These are phyloP conservation scores for Nibea coibor DNA, from an alignment of 2,113 vertebrate genomes.

Conservation along the genomic window DNA sequence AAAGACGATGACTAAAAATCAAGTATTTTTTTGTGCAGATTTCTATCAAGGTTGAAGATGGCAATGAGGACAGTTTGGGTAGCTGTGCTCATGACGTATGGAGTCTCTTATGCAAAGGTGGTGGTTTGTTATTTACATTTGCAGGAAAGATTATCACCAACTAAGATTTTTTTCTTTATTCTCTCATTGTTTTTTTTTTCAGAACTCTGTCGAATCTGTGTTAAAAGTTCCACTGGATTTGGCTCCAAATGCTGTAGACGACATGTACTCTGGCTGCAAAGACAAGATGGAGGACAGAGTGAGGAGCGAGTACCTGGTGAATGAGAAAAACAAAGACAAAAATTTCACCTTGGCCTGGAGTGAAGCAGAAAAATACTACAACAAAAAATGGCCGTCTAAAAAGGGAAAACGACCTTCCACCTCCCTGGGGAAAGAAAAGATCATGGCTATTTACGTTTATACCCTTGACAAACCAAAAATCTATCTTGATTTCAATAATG, in stretches of 20 bases:
- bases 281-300: constrained; percentile 46
- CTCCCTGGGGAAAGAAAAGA: constrained; percentile 30
- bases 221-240: constrained; percentile 35
- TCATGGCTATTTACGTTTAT: constrained; percentile 60
- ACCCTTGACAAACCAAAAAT: constrained; percentile 33
- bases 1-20: neutral
- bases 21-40: constrained; percentile 4
- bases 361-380: constrained; percentile 51
- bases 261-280: constrained; percentile 55
- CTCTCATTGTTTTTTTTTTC: neutral
- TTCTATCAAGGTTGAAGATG: neutral
- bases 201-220: neutral
- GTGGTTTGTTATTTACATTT: neutral
- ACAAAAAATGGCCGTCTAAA: constrained; percentile 32
- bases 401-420: constrained; percentile 2
- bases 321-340: constrained; percentile 38
- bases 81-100: constrained; percentile 14
- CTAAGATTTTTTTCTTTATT: neutral
- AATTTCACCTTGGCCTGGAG: constrained; percentile 44
- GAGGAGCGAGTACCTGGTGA: constrained; percentile 31
- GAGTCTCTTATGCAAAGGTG: constrained; percentile 25
- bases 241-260: constrained; percentile 48
- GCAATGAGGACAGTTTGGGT: constrained; percentile 1
- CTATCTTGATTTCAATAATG: constrained; percentile 58
- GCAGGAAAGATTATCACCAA: neutral